Evolutionary conservation across 2,888 invertebrate genomes (phyloP).

Genomic region (Netelia virgata): DNA sequence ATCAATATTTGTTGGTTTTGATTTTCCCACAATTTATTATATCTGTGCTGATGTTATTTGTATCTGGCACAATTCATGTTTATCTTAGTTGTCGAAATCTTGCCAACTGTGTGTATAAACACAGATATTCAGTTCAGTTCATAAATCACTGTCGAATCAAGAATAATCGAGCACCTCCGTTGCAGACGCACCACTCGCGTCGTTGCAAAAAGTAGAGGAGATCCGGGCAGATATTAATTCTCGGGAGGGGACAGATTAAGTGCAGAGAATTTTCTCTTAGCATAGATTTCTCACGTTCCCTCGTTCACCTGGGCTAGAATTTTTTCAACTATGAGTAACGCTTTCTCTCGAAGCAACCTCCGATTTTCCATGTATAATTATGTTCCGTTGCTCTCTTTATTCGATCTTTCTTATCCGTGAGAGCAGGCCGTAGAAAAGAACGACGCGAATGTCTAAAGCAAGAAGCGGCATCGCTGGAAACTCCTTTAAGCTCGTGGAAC

Average conservation of each 20-base stretch:
- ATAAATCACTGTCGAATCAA: slow-evolving; percentile 82
- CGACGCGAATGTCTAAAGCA: slow-evolving; percentile 74
- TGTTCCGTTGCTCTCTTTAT: slow-evolving; percentile 42
- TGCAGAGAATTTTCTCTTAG: slow-evolving; percentile 5
- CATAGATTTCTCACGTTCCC: slow-evolving; percentile 1
- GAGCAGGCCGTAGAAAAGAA: slow-evolving; percentile 74
- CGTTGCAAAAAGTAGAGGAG: slow-evolving; percentile 40
- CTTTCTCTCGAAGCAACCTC: not conserved
- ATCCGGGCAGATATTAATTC: slow-evolving; percentile 63
- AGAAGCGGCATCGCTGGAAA: slow-evolving; percentile 37
- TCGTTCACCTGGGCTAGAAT: not conserved
- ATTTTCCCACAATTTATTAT: no score
- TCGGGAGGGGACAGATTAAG: slow-evolving; percentile 41
- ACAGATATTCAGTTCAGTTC: slow-evolving; percentile 73
- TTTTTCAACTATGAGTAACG: not conserved
- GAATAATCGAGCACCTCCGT: slow-evolving; percentile 78
- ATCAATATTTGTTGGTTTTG: no score
- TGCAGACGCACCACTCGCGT: slow-evolving; percentile 65
- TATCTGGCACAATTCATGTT: no score
- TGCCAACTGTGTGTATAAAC: not conserved
- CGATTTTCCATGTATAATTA: slow-evolving; percentile 61
- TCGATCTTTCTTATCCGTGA: slow-evolving; percentile 51
- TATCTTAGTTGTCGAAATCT: not conserved
- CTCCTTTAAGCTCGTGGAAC: slow-evolving; percentile 35
- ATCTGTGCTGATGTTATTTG: no score